Base-by-base conservation (phyloP, 2,888 invertebrate genomes). In the Drosophila ustulata region DNA sequence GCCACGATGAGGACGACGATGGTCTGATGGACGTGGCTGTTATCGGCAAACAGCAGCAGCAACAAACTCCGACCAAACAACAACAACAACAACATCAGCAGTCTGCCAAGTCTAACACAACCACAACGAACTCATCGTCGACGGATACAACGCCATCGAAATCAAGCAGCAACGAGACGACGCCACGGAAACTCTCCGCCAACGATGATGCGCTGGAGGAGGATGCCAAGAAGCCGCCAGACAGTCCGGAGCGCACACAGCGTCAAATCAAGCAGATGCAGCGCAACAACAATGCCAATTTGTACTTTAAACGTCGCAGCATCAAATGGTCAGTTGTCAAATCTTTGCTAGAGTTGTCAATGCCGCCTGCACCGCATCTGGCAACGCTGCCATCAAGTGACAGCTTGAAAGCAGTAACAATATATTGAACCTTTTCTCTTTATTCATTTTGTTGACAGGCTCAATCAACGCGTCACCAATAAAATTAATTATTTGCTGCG, bases 21-120 rank as follows among this genome's bases (percentile, higher is more conserved):
- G 82, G 66, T 0, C n/a, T 84, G 5, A 84, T 84, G 84, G 78
- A 86, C 25, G 74, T 70, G 13, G 84, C 86, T 6, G 80, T 85
- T 4, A 37, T 37, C 5, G 37, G 37, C n/a, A 37, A 37, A 37
- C n/a, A 11, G 9, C 34, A 34, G 77, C 57, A 84, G 77, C 37
- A 37, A 18, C 76, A 79, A 13, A 49, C 53, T 18, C 49, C 66
- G 9, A 25, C 43, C 45, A 71, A 59, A 32, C 37, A 32, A 32
- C 18, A 18, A 18, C 18, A 18, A 18, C 18, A 18, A 18, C 18
- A 59, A 32, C 37, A 30, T 6, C 30, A 30, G 30, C 30, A 30
- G 30, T 50, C 62, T 3, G 34, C 41, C 9, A 71, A 66, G 37
- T 28, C 65, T n/a, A 46, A 58, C 57, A 59, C 59, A 32, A 34